Evolutionary conservation across 2,113 vertebrate genomes (phyloP).

Genomic region (Nothobranchius kuhntae): DNA sequence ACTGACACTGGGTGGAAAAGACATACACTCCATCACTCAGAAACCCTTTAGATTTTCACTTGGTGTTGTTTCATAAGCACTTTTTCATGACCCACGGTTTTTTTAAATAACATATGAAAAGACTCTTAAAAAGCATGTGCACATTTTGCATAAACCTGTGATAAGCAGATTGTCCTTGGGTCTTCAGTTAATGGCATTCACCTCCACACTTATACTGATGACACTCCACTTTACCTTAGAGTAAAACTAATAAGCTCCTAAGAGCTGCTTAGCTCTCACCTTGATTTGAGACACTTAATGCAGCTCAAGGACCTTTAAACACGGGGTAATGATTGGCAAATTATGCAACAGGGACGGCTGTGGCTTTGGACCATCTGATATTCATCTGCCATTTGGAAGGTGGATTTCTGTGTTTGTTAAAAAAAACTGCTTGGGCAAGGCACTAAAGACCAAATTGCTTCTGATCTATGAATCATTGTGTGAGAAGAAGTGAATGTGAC

Average conservation of each 20-base stretch:
- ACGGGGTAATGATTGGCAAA: neutral
- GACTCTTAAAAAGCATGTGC: too few relatives aligned
- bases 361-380: neutral
- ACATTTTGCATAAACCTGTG: too few relatives aligned
- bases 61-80: too few relatives aligned
- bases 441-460: neutral
- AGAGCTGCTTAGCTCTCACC: too few relatives aligned
- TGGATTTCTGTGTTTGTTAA: neutral
- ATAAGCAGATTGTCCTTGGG: neutral
- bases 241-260: neutral
- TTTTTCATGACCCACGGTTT: too few relatives aligned
- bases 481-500: neutral
- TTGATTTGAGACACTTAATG: neutral
- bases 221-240: constrained; percentile 33
- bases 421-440: neutral
- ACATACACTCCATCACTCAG: too few relatives aligned
- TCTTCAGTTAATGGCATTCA: neutral
- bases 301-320: neutral
- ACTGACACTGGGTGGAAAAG: too few relatives aligned
- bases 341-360: neutral
- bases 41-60: too few relatives aligned
- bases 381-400: neutral
- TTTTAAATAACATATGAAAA: too few relatives aligned
- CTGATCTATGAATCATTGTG: neutral
- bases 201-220: constrained; percentile 39